Base-by-base conservation (phyloP, 2,113 vertebrate genomes). In the Bujurquina vittata region DNA sequence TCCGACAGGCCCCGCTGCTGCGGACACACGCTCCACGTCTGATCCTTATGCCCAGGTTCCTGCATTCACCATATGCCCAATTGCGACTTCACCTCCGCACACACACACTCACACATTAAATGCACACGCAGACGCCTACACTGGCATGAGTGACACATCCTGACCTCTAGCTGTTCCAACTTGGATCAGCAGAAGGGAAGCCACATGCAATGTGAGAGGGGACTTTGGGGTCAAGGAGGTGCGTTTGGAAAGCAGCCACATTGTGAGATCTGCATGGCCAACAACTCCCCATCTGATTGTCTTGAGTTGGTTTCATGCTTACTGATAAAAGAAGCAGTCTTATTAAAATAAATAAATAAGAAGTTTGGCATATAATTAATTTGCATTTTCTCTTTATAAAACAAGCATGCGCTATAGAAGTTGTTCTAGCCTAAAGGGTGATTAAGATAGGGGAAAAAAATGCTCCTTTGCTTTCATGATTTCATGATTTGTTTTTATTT, bases 101-200 rank as follows among this genome's bases (percentile, higher is more conserved):
- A 40, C 85, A 63, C 72, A 18, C 56, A 79, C 35, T 10, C 69
- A 84, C 84, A 79, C 63, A 85, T 15, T 54, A 69, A 81, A 84
- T 22, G 63, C 77, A 80, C 78, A 84, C 78, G 72, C 73, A 56
- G 60, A 83, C 52, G 54, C 79, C 57, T 59, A 54, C 58, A 35
- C 80, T 91, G 90, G 91, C 91, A 87, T 89, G 94, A 94, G 91
- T 88, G 90, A 91, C 91, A 89, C 90, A 88, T 91, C 90, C 92
- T 93, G 92, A 94, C 94, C 94, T 94, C 93, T 93, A 85, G 88
- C 94, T 93, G 91, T 91, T 93, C 87, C 86, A 88, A 86, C 88
- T 91, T 84, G 92, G 86, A 84, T 79, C 88, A 85, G 91, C 94
- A 94, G 93, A 94, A 92, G 92, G 94, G 85, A 92, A 87, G 89